Base-by-base conservation (phyloP, 2,888 invertebrate species). In the Graphium colonna region DNA sequence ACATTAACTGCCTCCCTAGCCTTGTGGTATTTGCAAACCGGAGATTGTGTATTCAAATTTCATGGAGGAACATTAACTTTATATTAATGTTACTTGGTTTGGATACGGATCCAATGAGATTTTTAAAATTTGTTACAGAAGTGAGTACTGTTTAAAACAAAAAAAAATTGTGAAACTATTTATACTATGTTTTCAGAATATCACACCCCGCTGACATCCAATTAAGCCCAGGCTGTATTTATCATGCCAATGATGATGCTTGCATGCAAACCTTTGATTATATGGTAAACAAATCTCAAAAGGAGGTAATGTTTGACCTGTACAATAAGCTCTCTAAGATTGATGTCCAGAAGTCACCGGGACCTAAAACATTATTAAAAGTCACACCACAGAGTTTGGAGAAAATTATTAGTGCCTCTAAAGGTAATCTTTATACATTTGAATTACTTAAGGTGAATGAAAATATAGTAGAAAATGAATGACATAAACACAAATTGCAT, bases 301-400 rank as follows among this genome's bases (percentile, higher is more conserved):
- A 89, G 52, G 91, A 91, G 60, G 88, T 91, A 3, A 82, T 91
- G 82, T 76, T 90, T 36, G 86, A 89, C 48, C 61, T 91, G 0
- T 88, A 91, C 67, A 87, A 88, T 56, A 88, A 87, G 52, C 58
- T 91, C 47, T 81, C 83, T 0, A 88, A 84, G 57, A 71, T 90
- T 1, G 84, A 88, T 15, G 78, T 85, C 0, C 77, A 82, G 46
- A 80, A 76, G 60, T 86, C 89, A n/a, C 88, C 88, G 0, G 79
- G 86, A 13, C 77, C 80, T 0, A 86, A 87, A 58, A 76, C 75
- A 1, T 62, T 89, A 36, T 51, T 86, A 45, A 86, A 87, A 60
- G 87, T 90, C 16, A 90, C 90, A 0, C 81, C 89, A 1, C 85
- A 90, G 57, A 90, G 84, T 47, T 68, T 91, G 9, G 90, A 90